These are phyloP conservation scores for Linyphia triangularis DNA, from an alignment of 2,888 invertebrate genomes.

Conservation along the genomic window DNA sequence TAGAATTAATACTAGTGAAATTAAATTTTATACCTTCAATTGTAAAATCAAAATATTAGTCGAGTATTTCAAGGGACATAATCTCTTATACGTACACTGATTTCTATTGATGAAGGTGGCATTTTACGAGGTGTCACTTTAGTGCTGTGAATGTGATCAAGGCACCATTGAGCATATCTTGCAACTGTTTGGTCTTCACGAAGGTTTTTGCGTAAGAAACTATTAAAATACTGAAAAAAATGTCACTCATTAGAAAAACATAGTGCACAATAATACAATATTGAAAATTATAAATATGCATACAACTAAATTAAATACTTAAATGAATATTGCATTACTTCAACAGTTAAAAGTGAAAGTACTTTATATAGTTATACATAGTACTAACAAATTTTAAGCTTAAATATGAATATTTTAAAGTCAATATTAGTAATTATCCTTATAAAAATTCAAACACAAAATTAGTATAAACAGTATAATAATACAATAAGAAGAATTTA, in stretches of 20 bases:
- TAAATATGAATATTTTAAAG: too few relatives aligned
- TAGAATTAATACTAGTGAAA: neutral
- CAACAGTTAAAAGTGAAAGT: too few relatives aligned
- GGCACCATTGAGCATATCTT: constrained; percentile 95
- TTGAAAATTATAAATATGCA: neutral
- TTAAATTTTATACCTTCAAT: neutral
- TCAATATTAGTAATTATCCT: too few relatives aligned
- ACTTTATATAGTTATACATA: too few relatives aligned
- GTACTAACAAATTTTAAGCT: too few relatives aligned
- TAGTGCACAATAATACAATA: neutral
- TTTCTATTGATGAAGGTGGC: constrained; percentile 95
- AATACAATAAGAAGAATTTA: too few relatives aligned
- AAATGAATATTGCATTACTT: too few relatives aligned
- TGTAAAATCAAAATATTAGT: neutral
- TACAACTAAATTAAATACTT: neutral
- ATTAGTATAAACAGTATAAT: too few relatives aligned
- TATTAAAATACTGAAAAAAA: constrained; percentile 84
- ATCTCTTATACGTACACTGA: constrained; percentile 85
- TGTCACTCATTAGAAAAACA: neutral
- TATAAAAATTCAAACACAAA: too few relatives aligned
- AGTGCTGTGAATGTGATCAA: constrained; percentile 93
- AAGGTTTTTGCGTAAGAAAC: constrained; percentile 87
- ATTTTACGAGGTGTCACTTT: constrained; percentile 89
- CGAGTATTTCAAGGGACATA: neutral
- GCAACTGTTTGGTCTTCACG: constrained; percentile 85